Percentiles rank a stretch among this genome's conserved stretches.
Evolutionary conservation across 2,797 vertebrate species (phyloP).

Genomic region (Lithobates sylvaticus): DNA sequence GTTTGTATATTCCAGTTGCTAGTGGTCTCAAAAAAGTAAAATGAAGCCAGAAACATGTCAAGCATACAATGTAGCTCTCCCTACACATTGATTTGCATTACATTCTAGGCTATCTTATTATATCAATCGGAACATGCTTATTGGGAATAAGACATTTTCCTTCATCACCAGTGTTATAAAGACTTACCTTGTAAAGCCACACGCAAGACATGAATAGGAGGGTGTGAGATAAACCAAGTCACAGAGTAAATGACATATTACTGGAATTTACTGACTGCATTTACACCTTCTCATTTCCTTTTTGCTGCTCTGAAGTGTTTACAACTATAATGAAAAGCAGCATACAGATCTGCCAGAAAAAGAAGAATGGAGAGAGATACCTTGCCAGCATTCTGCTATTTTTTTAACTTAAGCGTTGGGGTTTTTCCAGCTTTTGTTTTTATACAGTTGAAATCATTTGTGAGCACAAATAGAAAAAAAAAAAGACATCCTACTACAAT

Average conservation of each 20-base stretch:
- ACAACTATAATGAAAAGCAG: not conserved
- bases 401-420: too few relatives aligned
- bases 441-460: not conserved
- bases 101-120: too few relatives aligned
- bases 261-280: conserved; percentile 29
- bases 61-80: too few relatives aligned
- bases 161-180: not conserved
- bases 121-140: not conserved
- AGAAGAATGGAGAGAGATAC: not conserved
- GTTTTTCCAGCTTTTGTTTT: not conserved
- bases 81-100: too few relatives aligned
- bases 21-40: too few relatives aligned
- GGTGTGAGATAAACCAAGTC: not conserved
- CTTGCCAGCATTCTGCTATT: not conserved
- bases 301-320: not conserved
- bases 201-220: not conserved
- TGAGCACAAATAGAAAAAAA: too few relatives aligned
- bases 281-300: conserved; percentile 40
- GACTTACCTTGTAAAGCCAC: not conserved
- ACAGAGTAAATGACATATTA: conserved; percentile 15
- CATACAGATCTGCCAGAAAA: not conserved
- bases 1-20: too few relatives aligned
- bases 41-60: too few relatives aligned
- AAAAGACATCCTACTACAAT: too few relatives aligned
- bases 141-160: not conserved